Percentiles rank a stretch among this genome's conserved stretches.
Evolutionary conservation across 2,888 invertebrate genomes (phyloP).

Genomic region (Danaus chrysippus): DNA sequence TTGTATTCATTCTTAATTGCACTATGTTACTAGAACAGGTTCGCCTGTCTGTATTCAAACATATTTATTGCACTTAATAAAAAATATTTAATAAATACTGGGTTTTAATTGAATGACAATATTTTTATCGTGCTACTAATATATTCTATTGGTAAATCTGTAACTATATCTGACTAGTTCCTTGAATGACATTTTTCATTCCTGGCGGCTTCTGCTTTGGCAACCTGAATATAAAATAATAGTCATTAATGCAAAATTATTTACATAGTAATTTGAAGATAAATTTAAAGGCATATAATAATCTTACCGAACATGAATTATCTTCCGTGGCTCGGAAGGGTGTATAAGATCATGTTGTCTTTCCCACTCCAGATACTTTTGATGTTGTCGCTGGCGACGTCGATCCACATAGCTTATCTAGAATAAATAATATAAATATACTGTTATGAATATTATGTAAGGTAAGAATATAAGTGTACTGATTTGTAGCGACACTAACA

Average conservation of each 20-base stretch:
- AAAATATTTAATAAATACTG: no score
- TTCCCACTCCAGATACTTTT: slow-evolving; percentile 86
- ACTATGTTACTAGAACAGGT: background rate
- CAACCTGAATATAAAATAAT: slow-evolving; percentile 49
- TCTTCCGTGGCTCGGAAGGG: slow-evolving; percentile 84
- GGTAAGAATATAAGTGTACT: background rate
- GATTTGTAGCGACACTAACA: slow-evolving; percentile 39
- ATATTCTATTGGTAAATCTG: no score
- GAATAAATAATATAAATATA: background rate
- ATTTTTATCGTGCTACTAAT: no score
- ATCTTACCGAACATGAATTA: slow-evolving; percentile 81
- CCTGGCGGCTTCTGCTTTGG: slow-evolving; percentile 68
- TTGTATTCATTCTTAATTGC: slow-evolving; percentile 3
- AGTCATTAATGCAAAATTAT: background rate
- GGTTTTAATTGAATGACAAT: no score
- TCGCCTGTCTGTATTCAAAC: background rate
- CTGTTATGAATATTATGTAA: background rate
- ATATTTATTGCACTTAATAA: no score
- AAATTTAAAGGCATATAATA: background rate
- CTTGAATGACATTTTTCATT: slow-evolving; percentile 64
- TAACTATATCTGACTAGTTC: slow-evolving; percentile 53
- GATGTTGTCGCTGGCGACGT: slow-evolving; percentile 83
- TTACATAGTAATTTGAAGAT: background rate
- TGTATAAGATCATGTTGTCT: slow-evolving; percentile 85
- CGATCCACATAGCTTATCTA: slow-evolving; percentile 90